A percentile compares a stretch with the other conserved stretches of the same genome.
These are phyloP conservation scores for Ectropis grisescens DNA, from an alignment of 1,140 invertebrate genomes.

Conservation along the genomic window DNA sequence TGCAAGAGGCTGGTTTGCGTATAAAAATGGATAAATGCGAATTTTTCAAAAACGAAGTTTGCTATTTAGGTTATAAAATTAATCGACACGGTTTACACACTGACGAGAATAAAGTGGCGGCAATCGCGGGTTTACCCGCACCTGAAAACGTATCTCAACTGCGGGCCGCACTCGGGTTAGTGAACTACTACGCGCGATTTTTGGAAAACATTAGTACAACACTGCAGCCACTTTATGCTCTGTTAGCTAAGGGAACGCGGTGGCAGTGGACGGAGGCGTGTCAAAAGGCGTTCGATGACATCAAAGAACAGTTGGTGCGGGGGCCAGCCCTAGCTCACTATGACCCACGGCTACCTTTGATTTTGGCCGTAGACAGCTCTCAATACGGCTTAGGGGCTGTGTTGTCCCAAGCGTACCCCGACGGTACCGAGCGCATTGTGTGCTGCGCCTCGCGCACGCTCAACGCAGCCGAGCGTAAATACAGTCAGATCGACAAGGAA, in stretches of 20 bases:
- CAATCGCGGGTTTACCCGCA: background rate
- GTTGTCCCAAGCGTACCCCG: slow-evolving; percentile 1
- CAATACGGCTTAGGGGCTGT: slow-evolving; percentile 5
- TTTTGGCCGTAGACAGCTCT: slow-evolving; percentile 7
- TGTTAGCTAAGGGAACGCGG: slow-evolving; percentile 1
- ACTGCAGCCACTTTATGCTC: slow-evolving; percentile 5
- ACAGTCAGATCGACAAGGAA: slow-evolving; percentile 23
- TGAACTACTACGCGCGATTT: slow-evolving; percentile 9
- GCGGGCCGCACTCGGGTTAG: slow-evolving; percentile 1
- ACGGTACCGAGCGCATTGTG: slow-evolving; percentile 10
- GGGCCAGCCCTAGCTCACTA: slow-evolving; percentile 2
- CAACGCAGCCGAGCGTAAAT: slow-evolving; percentile 18
- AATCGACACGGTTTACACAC: slow-evolving; percentile 11
- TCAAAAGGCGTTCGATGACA: slow-evolving; percentile 1
- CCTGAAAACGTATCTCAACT: slow-evolving; percentile 6
- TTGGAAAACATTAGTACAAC: slow-evolving; percentile 4
- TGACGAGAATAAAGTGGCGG: slow-evolving; percentile 7
- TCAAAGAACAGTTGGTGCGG: slow-evolving; percentile 2
- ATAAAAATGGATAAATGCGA: slow-evolving; percentile 13
- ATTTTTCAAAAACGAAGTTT: slow-evolving; percentile 11
- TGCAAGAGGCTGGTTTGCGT: slow-evolving; percentile 8
- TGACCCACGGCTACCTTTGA: background rate
- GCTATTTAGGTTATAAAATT: slow-evolving; percentile 12
- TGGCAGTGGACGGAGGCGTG: slow-evolving; percentile 6
- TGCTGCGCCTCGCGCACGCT: slow-evolving; percentile 23